phyloP scores from a whole-genome alignment of 2,888 invertebrate species.

The Diplolepis rosae region DNA sequence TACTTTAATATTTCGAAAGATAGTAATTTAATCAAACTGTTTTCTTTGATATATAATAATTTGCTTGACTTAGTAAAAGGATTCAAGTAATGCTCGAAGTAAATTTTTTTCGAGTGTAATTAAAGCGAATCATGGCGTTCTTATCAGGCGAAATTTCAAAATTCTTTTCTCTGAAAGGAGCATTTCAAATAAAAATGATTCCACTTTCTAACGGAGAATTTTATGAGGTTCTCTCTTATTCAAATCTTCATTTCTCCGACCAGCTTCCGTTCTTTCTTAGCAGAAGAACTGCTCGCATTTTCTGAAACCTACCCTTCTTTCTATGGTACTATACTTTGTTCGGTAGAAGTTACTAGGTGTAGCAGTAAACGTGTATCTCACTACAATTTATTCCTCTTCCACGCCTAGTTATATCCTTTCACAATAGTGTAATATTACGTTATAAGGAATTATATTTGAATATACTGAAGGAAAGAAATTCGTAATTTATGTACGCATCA shows the following conservation, averaged over 20 bases:
- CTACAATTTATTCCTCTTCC: constrained; percentile 9
- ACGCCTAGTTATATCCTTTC: constrained; percentile 14
- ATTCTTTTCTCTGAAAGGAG: background rate
- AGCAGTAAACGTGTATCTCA: constrained; percentile 4
- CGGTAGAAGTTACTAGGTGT: background rate
- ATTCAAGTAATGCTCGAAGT: no score
- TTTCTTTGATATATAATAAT: no score
- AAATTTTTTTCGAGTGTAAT: no score
- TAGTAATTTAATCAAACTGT: no score
- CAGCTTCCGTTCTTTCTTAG: background rate
- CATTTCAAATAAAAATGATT: background rate
- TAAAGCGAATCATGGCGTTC: no score
- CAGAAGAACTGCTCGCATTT: constrained; percentile 16
- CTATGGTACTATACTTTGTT: background rate
- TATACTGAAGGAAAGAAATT: background rate
- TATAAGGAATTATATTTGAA: constrained; percentile 3
- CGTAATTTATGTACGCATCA: background rate
- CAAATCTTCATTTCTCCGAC: background rate
- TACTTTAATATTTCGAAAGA: no score
- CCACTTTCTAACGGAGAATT: background rate
- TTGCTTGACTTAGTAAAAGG: no score
- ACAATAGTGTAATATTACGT: constrained; percentile 24
- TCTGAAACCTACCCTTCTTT: background rate
- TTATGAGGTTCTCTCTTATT: background rate
- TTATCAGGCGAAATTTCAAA: no score